A percentile compares a stretch with the other conserved stretches of the same genome.
These are phyloP conservation scores for Idris sp. DNA, from an alignment of 1,140 invertebrate species.

Conservation along the genomic window DNA sequence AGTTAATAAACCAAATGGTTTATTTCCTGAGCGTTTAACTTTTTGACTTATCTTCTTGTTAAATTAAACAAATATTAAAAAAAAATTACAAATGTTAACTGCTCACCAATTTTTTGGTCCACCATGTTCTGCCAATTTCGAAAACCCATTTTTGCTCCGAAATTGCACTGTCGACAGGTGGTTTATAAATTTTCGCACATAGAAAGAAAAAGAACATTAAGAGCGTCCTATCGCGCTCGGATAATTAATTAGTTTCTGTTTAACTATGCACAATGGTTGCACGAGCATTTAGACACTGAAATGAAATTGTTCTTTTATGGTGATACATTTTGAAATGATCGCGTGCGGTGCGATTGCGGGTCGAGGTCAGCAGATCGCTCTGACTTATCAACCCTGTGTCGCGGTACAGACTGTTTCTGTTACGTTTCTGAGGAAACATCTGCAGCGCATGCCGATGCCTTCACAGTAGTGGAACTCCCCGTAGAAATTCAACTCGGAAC, in stretches of 20 bases:
- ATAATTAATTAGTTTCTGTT: constrained; percentile 16
- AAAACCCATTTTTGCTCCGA: too few species aligned
- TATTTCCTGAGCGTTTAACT: constrained; percentile 31
- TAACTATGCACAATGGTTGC: constrained; percentile 27
- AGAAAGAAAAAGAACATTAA: neutral
- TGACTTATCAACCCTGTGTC: constrained; percentile 60
- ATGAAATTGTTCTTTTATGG: constrained; percentile 48
- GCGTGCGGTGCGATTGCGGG: constrained; percentile 39
- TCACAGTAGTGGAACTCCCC: constrained; percentile 24
- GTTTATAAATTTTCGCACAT: neutral
- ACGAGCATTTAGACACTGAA: constrained; percentile 26
- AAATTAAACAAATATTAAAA: too few species aligned
- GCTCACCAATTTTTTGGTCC: neutral
- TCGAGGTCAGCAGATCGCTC: constrained; percentile 51
- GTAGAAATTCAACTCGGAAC: too few species aligned
- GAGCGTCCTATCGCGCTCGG: constrained; percentile 21
- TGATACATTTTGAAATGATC: constrained; percentile 52
- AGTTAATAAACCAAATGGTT: constrained; percentile 43
- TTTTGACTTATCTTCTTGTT: constrained; percentile 12
- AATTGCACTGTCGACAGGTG: neutral
- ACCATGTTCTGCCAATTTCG: neutral
- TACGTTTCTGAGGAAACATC: constrained; percentile 53
- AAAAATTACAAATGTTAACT: neutral
- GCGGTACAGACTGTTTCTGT: constrained; percentile 53
- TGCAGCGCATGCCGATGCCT: constrained; percentile 47